Evolutionary conservation across 2,113 vertebrate species (phyloP), one percentile per base, ranked within the genome.

Genomic region (Apteryx mantelli): DNA sequence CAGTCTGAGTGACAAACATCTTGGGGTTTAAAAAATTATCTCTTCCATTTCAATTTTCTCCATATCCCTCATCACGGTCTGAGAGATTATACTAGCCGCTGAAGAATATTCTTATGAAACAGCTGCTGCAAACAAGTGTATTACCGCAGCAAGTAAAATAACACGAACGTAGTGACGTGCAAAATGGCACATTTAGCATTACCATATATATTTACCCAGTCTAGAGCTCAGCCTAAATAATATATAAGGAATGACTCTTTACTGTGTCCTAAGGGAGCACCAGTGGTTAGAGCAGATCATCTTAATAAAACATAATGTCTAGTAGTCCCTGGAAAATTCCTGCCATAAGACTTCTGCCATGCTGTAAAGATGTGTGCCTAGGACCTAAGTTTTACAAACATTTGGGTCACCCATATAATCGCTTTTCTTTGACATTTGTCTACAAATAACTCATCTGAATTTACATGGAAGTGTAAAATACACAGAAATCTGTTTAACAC

Each of bases 281-380:
- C 84, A 93, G 81, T 14, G 46, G 53, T 76, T 96, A 89, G 89
- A 88, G 94, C 84, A 94, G 64, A 97, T 97, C 97, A 91, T 96
- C 82, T 83, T 94, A 95, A 96, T 86, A 95, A 75, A 50, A 80
- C 75, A 81, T 14, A 88, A 56, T 83, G 46, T 86, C 89, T 97
- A 73, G 48, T 26, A 95, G 58, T 66, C 22, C 86, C 74, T 42
- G 84, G 78, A 95, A 97, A 77, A 91, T 91, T 97, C 68, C 89
- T 74, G 63, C 71, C 85, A 34, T 91, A 96, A 95, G 94, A 94
- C 53, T 88, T 84, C 80, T 80, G 9, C 22, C 1, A 0, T 20
- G 63, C 50, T 18, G 24, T 77, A 78, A 79, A 63, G 58, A 89
- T 77, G 60, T 81, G 34, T 80, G 40, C 38, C n/a, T 74, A 21